phyloP scores from a whole-genome alignment of 2,888 invertebrate species.

The Periphyllus acericola region DNA sequence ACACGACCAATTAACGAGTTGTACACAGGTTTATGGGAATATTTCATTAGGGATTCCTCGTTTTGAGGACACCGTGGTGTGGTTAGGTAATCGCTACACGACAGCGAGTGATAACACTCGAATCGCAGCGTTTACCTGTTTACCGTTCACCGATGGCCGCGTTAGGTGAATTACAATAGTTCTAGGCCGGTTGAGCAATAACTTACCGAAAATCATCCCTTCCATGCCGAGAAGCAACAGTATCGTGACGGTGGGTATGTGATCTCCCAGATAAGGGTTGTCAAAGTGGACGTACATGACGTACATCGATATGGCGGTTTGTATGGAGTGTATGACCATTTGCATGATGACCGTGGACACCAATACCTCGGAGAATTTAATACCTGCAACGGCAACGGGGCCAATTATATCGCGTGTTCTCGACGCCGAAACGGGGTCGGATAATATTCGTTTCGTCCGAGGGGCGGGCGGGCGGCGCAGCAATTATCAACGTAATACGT shows the following conservation, averaged over 20 bases:
- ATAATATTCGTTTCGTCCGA: no score
- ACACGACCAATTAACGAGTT: neutral
- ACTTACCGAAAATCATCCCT: constrained; percentile 66
- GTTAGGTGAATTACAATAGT: neutral
- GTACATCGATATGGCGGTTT: constrained; percentile 65
- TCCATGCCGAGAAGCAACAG: constrained; percentile 65
- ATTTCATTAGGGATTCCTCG: no score
- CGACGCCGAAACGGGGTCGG: no score
- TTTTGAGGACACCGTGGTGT: no score
- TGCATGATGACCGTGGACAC: constrained; percentile 65
- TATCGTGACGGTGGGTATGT: constrained; percentile 64
- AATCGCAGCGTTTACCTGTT: no score
- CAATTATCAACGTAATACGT: no score
- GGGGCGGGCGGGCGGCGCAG: neutral
- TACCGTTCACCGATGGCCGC: no score
- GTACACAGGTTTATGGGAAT: no score
- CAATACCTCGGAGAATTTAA: constrained; percentile 65
- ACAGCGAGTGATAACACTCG: no score
- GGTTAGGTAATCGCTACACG: no score
- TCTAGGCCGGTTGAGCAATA: neutral
- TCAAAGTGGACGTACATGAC: constrained; percentile 66
- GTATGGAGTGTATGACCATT: constrained; percentile 65
- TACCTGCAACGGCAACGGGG: constrained; percentile 63
- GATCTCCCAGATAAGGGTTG: constrained; percentile 65
- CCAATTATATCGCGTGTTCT: neutral